Evolutionary conservation across 2,113 vertebrate species (phyloP).

Genomic region (Datnioides undecimradiatus): DNA sequence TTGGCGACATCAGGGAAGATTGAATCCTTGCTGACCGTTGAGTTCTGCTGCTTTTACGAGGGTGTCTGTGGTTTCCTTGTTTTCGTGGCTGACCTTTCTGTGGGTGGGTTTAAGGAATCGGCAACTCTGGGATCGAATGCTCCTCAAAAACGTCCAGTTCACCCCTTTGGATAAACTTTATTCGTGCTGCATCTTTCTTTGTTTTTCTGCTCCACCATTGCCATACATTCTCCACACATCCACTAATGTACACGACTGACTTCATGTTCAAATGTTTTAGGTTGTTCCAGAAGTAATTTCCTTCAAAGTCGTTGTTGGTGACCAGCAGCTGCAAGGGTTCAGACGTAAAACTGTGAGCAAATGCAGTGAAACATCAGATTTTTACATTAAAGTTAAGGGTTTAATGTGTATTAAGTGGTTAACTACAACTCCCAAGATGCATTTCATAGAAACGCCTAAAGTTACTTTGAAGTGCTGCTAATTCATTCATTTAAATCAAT

Average conservation of each 20-base stretch:
- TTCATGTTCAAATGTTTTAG: not conserved
- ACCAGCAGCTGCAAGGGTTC: not conserved
- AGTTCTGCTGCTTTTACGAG: too few species aligned
- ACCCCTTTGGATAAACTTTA: not conserved
- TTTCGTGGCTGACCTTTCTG: not conserved
- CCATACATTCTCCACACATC: too few species aligned
- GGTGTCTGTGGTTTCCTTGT: not conserved
- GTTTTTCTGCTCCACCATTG: not conserved
- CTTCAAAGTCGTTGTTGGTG: not conserved
- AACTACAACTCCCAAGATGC: not conserved
- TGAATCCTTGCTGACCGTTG: too few species aligned
- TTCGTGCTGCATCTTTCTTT: not conserved
- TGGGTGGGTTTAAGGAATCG: not conserved
- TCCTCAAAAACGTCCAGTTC: not conserved
- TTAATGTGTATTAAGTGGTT: too few species aligned
- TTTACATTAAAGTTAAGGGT: too few species aligned
- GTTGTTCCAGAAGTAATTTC: not conserved
- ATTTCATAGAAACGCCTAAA: too few species aligned
- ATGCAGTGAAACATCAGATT: too few species aligned
- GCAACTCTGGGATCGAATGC: not conserved
- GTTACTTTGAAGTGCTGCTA: too few species aligned
- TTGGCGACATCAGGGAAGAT: not conserved
- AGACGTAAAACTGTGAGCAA: not conserved
- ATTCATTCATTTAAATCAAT: too few species aligned
- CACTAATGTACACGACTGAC: not conserved